phyloP scores from a whole-genome alignment of 2,113 vertebrate genomes.

The Rattus rattus region DNA sequence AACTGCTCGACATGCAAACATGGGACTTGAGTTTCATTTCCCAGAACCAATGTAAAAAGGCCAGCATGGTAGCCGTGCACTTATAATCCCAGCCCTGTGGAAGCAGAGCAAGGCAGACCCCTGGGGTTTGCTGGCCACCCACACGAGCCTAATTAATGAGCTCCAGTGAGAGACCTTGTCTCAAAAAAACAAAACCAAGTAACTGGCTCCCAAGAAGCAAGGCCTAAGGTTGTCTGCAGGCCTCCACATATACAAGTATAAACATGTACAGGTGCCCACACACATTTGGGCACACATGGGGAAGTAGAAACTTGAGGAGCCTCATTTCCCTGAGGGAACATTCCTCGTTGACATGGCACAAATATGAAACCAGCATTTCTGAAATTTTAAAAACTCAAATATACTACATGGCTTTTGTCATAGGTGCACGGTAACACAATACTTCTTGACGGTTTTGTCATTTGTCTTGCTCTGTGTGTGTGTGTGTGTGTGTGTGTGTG shows the following conservation, averaged over 20 bases:
- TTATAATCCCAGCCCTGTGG: background rate
- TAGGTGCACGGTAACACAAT: background rate
- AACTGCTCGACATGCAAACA: background rate
- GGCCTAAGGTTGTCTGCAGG: background rate
- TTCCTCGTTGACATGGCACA: background rate
- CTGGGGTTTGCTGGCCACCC: background rate
- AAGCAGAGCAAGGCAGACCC: background rate
- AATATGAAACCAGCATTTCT: slow-evolving; percentile 17
- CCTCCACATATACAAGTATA: background rate
- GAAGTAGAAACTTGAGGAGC: background rate
- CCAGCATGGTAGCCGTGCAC: background rate
- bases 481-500: no score
- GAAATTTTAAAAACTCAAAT: slow-evolving; percentile 32
- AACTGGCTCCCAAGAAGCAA: background rate
- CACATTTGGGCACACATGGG: no score
- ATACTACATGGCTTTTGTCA: background rate
- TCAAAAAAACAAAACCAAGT: background rate
- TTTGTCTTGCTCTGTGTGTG: background rate
- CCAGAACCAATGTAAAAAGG: background rate
- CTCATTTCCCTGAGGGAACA: background rate
- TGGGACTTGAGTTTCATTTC: background rate
- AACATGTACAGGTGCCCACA: background rate
- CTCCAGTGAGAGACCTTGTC: background rate
- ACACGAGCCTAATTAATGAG: background rate
- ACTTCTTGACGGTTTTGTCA: slow-evolving; percentile 16